Evolutionary conservation across 2,797 vertebrate species (phyloP).

Genomic region (Phyllotis vaccarum): DNA sequence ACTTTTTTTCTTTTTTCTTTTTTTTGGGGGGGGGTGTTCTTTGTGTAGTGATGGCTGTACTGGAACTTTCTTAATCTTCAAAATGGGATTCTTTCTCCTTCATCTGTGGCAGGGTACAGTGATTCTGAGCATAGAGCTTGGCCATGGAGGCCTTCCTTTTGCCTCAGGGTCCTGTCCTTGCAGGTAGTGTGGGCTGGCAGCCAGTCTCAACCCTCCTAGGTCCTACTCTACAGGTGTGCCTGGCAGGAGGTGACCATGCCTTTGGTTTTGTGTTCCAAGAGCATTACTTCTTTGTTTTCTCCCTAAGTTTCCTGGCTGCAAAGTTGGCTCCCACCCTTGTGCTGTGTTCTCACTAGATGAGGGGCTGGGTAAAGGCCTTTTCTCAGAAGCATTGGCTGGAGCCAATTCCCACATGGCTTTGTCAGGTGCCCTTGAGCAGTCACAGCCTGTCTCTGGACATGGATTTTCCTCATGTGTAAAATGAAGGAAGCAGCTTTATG

Average conservation of each 20-base stretch:
- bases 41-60: background rate
- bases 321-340: background rate
- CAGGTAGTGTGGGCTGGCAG: background rate
- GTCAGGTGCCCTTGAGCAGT: background rate
- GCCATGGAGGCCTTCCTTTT: background rate
- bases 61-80: background rate
- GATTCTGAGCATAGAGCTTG: background rate
- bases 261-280: background rate
- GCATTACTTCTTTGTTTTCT: background rate
- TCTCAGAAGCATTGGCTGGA: background rate
- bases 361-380: background rate
- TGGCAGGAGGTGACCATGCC: background rate
- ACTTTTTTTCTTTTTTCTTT: background rate
- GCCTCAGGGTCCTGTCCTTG: background rate
- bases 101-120: background rate
- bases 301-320: background rate
- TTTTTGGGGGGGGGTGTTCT: background rate
- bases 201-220: background rate
- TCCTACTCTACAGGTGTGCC: background rate
- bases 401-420: background rate
- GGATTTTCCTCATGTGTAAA: conserved; percentile 18
- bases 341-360: background rate
- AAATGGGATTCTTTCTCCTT: background rate
- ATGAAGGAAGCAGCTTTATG: background rate
- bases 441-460: background rate